phyloP scores from a whole-genome alignment of 1,140 invertebrate species.

The Bombyx mori region ASM3026992v2 NC_085118.1:541001-541500 shows the following conservation, averaged over 20 bases:
- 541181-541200: not conserved
- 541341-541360: slow-evolving; percentile 51
- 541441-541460: no score
- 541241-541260: slow-evolving; percentile 68
- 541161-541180: no score
- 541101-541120: slow-evolving; percentile 70
- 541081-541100: slow-evolving; percentile 41
- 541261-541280: slow-evolving; percentile 68
- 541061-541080: slow-evolving; percentile 45
- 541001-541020: slow-evolving; percentile 69
- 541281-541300: slow-evolving; percentile 61
- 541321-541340: slow-evolving; percentile 65
- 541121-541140: slow-evolving; percentile 35
- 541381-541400: slow-evolving; percentile 64
- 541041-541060: slow-evolving; percentile 67
- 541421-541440: slow-evolving; percentile 42
- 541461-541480: no score
- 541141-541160: no score
- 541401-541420: slow-evolving; percentile 49
- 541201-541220: slow-evolving; percentile 1
- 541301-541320: slow-evolving; percentile 68
- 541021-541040: slow-evolving; percentile 71
- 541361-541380: slow-evolving; percentile 69
- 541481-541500: no score
- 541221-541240: slow-evolving; percentile 24